Base-by-base conservation (phyloP, 2,888 invertebrate genomes). In the Lasioglossum lativentre region DNA sequence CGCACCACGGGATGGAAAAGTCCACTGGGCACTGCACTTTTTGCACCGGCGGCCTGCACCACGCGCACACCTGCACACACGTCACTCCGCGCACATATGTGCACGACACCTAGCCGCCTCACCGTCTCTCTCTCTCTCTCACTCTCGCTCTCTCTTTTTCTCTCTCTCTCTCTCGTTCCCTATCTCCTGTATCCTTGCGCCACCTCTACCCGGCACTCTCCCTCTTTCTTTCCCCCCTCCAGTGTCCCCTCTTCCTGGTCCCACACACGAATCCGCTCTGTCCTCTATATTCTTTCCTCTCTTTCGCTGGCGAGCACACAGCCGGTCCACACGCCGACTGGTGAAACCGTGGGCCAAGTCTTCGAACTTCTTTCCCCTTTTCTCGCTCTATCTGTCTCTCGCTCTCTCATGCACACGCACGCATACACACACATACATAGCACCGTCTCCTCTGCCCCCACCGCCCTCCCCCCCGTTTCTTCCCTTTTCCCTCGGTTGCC, bases 11-110 rank as follows among this genome's bases (percentile, higher is more conserved):
- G 87, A 90, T 90, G 90, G 90, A 91, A 91, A 91, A 91, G 90
- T 91, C 90, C 90, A 90, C 90, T 87, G 90, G 86, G 81, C 88
- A 88, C 87, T 86, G 89, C 86, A 90, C 89, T 90, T 91, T 91
- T 90, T 91, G 85, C 86, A 88, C 84, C 86, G 85, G 86, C 89
- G 80, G 83, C 86, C 86, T 83, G 84, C 86, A 87, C 89, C 88
- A 87, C 86, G 89, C 91, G 86, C 82, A 83, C 86, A 90, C 90
- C 86, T 88, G 87, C 87, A 88, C 83, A 85, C 86, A 83, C 86
- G 86, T 87, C 87, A 87, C 87, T 86, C 75, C 70, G 52, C 75
- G 86, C 84, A 78, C 84, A n/a, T 88, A 86, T 66, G 86, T 87
- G 86, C 74, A 88, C 88, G 80, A 85, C 83, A 87, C 84, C 88